These are phyloP conservation scores for Chaetogeoica ovagalla DNA, from an alignment of 2,888 invertebrate genomes.

Conservation along the genomic window DNA sequence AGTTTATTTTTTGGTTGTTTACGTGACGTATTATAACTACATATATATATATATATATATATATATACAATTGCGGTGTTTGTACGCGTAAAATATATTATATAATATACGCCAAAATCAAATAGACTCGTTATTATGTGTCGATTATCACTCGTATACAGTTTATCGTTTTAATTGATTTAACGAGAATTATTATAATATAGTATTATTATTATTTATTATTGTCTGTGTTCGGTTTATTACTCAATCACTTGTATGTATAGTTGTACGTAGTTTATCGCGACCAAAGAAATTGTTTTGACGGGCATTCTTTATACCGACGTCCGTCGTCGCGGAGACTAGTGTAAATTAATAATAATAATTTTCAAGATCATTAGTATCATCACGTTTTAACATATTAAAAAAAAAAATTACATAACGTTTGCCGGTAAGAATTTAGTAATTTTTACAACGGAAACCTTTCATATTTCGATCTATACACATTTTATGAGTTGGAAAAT, in stretches of 20 bases:
- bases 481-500: no score
- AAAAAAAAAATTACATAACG: no score
- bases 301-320: background rate
- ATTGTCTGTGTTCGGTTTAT: background rate
- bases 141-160: background rate
- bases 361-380: no score
- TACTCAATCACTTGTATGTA: background rate
- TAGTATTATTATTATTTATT: background rate
- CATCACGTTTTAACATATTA: no score
- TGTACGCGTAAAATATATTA: no score
- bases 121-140: background rate
- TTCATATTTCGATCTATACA: no score
- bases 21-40: no score
- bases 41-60: no score
- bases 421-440: no score
- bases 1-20: no score
- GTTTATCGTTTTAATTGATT: slow-evolving; percentile 32
- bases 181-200: background rate
- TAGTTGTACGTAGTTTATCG: background rate
- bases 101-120: background rate
- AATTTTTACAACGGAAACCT: no score
- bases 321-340: background rate
- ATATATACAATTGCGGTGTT: background rate
- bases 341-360: no score
- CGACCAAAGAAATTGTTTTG: slow-evolving; percentile 4